Conservation (phyloP, 2,888 invertebrate genomes). For the Apamea crenata region DNA sequence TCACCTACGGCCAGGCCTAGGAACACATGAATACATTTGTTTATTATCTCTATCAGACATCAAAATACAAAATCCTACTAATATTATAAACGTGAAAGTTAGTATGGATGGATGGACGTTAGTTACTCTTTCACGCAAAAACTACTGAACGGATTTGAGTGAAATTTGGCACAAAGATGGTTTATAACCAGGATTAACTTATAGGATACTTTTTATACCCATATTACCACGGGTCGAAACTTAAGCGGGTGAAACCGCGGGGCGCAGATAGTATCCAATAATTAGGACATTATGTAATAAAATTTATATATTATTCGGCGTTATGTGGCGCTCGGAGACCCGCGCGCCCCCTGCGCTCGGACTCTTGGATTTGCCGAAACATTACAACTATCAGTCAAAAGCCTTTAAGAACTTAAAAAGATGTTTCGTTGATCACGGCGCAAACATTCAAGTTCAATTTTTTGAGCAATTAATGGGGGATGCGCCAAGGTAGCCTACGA, state of each 20-base stretch:
- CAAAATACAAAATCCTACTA: neutral
- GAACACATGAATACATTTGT: constrained; percentile 1
- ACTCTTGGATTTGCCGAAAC: neutral
- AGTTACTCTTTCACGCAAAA: no score
- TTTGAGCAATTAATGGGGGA: neutral
- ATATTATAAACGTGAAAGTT: no score
- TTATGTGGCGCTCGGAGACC: neutral
- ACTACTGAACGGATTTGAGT: no score
- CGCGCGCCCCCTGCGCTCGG: no score
- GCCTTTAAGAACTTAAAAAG: neutral
- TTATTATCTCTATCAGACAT: neutral
- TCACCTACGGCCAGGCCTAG: constrained; percentile 93
- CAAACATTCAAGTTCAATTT: neutral
- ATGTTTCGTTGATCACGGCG: neutral
- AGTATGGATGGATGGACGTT: no score
- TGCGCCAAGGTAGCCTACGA: neutral
- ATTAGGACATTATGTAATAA: neutral
- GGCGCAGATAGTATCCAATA: no score
- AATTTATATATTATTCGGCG: neutral
- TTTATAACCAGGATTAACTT: no score
- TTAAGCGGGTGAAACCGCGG: no score
- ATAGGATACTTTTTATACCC: no score
- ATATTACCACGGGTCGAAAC: no score
- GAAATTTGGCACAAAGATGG: no score
- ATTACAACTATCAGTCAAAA: neutral